Percentiles rank a stretch among this genome's conserved stretches.
Evolutionary conservation across 2,888 invertebrate genomes (phyloP).

Genomic region (Chymomyza fuscimana): DNA sequence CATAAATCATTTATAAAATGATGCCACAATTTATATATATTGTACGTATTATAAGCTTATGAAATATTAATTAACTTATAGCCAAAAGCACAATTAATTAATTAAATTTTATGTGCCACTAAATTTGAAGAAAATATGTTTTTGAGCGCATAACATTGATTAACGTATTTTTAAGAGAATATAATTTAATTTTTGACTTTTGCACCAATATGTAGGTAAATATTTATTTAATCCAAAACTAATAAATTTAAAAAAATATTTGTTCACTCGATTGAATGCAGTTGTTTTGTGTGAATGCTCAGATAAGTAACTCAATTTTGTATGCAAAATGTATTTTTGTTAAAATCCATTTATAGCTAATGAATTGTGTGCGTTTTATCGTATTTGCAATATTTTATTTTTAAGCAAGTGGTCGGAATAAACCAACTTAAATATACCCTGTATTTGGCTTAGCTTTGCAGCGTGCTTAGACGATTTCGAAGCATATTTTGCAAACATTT

Average conservation of each 20-base stretch:
- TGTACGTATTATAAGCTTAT: background rate
- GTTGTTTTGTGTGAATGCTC: conserved; percentile 22
- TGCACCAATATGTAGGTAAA: background rate
- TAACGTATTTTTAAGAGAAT: background rate
- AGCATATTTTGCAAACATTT: too few relatives aligned
- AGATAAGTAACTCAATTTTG: conserved; percentile 21
- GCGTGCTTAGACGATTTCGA: too few relatives aligned
- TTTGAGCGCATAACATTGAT: background rate
- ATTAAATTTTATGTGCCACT: background rate
- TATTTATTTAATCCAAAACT: background rate
- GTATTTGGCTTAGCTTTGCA: too few relatives aligned
- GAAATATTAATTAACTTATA: background rate
- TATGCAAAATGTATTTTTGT: conserved; percentile 4
- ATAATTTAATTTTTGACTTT: background rate
- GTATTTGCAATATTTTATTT: background rate
- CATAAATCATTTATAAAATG: background rate
- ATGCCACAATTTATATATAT: background rate
- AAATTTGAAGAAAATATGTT: background rate
- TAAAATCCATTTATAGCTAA: background rate
- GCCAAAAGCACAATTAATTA: background rate
- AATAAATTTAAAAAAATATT: background rate
- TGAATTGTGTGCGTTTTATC: background rate
- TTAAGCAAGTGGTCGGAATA: background rate
- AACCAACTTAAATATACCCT: too few relatives aligned
- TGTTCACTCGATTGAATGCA: conserved; percentile 20